A percentile compares a stretch with the other conserved stretches of the same genome.
phyloP scores from a whole-genome alignment of 2,888 invertebrate species.

The Brenthis ino region DNA sequence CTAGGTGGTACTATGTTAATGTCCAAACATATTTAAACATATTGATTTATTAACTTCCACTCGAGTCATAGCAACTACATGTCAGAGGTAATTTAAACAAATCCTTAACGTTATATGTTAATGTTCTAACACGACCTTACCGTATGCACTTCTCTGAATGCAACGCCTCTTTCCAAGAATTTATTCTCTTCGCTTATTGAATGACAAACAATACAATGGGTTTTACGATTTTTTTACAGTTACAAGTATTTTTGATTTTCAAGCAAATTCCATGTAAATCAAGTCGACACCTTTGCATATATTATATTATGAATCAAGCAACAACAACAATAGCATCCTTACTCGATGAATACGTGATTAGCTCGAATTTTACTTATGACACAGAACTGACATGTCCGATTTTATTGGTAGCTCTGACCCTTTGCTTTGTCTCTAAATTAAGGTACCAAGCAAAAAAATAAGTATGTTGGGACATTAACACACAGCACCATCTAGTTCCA shows the following conservation, averaged over 20 bases:
- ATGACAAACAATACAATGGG: constrained; percentile 12
- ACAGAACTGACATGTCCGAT: neutral
- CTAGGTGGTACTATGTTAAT: too few relatives aligned
- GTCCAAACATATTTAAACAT: too few relatives aligned
- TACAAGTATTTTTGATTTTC: constrained; percentile 18
- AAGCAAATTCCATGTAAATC: constrained; percentile 26
- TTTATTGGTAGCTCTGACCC: constrained; percentile 4
- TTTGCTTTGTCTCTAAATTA: too few relatives aligned
- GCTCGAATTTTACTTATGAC: constrained; percentile 22
- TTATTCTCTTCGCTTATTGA: constrained; percentile 19
- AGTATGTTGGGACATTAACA: too few relatives aligned
- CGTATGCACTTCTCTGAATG: constrained; percentile 33
- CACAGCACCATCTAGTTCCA: too few relatives aligned
- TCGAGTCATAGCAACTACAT: neutral
- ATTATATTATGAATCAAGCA: constrained; percentile 33
- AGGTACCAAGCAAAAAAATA: too few relatives aligned
- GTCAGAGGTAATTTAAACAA: constrained; percentile 3
- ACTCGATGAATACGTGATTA: constrained; percentile 29
- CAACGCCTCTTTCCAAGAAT: constrained; percentile 35
- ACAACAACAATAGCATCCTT: constrained; percentile 28
- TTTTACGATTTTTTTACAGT: constrained; percentile 31
- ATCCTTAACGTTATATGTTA: constrained; percentile 16
- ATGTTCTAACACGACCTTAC: constrained; percentile 24
- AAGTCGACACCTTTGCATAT: constrained; percentile 33
- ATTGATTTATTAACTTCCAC: too few relatives aligned